phyloP scores from a whole-genome alignment of 2,888 invertebrate species.

The Hoplodrina ambigua region DNA sequence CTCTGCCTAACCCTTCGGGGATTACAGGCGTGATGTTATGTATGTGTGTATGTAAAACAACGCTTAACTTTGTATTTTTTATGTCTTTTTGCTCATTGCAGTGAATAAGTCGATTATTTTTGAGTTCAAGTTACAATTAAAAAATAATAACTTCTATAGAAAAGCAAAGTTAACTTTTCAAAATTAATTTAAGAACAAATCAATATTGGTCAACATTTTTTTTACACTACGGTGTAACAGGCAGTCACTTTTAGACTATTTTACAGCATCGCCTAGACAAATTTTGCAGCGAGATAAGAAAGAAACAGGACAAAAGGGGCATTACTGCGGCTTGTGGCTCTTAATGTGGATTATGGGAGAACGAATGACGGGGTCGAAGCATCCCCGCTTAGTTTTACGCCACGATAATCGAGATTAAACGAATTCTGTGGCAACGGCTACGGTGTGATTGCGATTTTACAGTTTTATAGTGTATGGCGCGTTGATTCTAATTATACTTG shows the following conservation, averaged over 20 bases:
- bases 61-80: no score
- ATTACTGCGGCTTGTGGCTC: conserved; percentile 81
- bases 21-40: no score
- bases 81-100: no score
- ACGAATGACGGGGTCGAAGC: conserved; percentile 78
- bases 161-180: not conserved
- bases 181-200: no score
- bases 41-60: no score
- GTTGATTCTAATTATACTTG: conserved; percentile 13
- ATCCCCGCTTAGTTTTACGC: conserved; percentile 76
- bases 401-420: conserved; percentile 84
- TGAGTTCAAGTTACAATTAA: no score
- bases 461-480: conserved; percentile 33
- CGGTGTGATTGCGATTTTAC: conserved; percentile 65
- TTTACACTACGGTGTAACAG: conserved; percentile 71
- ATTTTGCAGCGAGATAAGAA: conserved; percentile 88
- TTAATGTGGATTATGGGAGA: conserved; percentile 84
- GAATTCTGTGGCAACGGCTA: conserved; percentile 75
- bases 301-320: conserved; percentile 85
- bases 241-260: conserved; percentile 77
- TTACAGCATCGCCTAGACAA: conserved; percentile 88
- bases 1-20: no score
- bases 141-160: no score
- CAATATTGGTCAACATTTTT: conserved; percentile 12
- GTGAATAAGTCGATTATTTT: no score